phyloP scores from a whole-genome alignment of 2,113 vertebrate species.

The Pseudorasbora parva region DNA sequence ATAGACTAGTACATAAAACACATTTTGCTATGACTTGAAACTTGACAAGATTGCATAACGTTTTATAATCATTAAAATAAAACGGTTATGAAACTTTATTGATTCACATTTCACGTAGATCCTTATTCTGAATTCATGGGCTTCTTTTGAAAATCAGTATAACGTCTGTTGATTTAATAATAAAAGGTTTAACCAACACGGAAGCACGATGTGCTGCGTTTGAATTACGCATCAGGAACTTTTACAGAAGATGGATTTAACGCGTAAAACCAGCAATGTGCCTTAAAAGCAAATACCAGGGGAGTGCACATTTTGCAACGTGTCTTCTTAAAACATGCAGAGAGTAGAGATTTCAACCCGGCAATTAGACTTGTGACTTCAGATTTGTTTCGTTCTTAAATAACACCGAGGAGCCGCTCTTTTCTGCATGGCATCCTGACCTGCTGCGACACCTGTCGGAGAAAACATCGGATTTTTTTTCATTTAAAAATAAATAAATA shows the following conservation, averaged over 20 bases:
- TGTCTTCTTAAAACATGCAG: background rate
- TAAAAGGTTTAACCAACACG: background rate
- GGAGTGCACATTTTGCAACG: background rate
- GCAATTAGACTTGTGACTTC: background rate
- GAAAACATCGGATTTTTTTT: background rate
- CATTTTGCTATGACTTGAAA: background rate
- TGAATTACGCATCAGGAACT: background rate
- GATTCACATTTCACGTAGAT: background rate
- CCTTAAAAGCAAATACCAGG: background rate
- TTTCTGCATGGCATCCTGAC: slow-evolving; percentile 31
- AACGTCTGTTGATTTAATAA: background rate
- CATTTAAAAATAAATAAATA: too few species aligned
- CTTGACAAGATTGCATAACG: background rate
- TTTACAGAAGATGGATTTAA: background rate
- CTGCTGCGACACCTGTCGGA: slow-evolving; percentile 56
- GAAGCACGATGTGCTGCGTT: background rate
- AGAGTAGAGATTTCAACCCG: background rate
- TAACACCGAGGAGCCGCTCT: background rate
- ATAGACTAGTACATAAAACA: background rate
- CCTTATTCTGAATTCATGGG: background rate
- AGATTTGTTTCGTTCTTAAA: background rate
- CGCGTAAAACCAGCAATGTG: background rate
- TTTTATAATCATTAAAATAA: background rate
- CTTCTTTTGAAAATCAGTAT: background rate
- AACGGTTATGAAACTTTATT: too few species aligned